Evolutionary conservation across 2,113 vertebrate species (phyloP).

Genomic region (Melanerpes formicivorus): DNA sequence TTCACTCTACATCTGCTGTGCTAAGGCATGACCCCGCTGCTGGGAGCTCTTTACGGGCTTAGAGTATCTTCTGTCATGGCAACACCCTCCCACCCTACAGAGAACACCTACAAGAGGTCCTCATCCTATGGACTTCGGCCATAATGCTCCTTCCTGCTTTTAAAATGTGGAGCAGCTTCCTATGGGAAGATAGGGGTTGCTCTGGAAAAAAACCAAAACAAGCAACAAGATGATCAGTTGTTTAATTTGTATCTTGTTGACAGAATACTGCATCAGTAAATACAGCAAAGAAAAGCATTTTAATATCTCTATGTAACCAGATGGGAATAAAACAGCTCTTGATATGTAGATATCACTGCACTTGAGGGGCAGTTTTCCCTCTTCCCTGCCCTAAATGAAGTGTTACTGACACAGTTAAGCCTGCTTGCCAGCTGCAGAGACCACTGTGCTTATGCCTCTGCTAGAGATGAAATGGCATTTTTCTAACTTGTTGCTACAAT

Average conservation of each 20-base stretch:
- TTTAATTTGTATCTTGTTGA: not conserved
- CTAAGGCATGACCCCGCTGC: accelerated
- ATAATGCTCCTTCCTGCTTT: not conserved
- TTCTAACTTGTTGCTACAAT: not conserved
- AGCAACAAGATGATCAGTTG: not conserved
- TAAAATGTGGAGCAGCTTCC: not conserved
- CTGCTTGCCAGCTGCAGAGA: not conserved
- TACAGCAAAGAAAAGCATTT: not conserved
- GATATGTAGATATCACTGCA: not conserved
- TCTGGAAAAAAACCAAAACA: not conserved
- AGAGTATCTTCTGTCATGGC: not conserved
- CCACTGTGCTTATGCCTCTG: not conserved
- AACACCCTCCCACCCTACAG: accelerated
- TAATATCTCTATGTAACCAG: not conserved
- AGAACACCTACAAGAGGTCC: not conserved
- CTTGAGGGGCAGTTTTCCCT: not conserved
- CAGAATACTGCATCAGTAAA: not conserved
- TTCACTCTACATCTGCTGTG: accelerated
- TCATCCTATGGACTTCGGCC: not conserved
- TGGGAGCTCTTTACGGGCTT: not conserved
- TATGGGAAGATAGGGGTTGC: not conserved
- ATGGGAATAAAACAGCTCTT: not conserved
- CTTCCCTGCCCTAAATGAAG: not conserved
- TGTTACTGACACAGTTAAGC: not conserved
- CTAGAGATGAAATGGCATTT: not conserved